phyloP scores from a whole-genome alignment of 2,888 invertebrate genomes.

The Willowsia nigromaculata region DNA sequence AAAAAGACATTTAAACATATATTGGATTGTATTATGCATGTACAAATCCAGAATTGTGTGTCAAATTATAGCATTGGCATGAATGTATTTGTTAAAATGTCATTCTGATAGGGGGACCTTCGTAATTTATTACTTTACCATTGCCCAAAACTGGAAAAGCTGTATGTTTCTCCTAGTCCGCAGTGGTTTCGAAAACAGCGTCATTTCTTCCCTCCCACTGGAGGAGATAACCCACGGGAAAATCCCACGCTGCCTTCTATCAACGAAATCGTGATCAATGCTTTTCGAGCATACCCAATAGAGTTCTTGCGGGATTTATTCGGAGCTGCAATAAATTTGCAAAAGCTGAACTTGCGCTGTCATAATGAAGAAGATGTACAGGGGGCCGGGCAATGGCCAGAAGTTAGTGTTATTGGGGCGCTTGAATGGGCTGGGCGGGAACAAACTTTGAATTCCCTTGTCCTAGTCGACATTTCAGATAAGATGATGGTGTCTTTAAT shows the following conservation, averaged over 20 bases:
- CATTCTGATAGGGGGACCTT: constrained; percentile 34
- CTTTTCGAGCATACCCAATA: constrained; percentile 31
- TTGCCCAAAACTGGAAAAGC: constrained; percentile 55
- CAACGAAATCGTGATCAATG: constrained; percentile 45
- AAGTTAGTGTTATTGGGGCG: constrained; percentile 50
- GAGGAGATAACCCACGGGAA: constrained; percentile 27
- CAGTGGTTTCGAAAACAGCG: constrained; percentile 62
- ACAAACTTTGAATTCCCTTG: constrained; percentile 34
- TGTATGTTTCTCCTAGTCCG: constrained; percentile 48
- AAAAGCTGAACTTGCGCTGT: constrained; percentile 50
- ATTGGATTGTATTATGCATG: too few relatives aligned
- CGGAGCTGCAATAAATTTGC: constrained; percentile 37
- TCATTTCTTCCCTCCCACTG: constrained; percentile 54
- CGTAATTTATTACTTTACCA: constrained; percentile 49
- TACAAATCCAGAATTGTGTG: too few relatives aligned
- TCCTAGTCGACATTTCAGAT: constrained; percentile 58
- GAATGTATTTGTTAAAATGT: too few relatives aligned
- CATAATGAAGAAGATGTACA: constrained; percentile 58
- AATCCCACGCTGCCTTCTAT: constrained; percentile 31
- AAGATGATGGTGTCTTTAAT: constrained; percentile 36
- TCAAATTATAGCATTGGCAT: not conserved
- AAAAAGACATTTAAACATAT: too few relatives aligned
- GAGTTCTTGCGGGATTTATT: constrained; percentile 60
- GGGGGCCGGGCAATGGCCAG: constrained; percentile 54
- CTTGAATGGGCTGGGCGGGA: constrained; percentile 56